Base-by-base conservation (phyloP, 2,888 invertebrate species). In the Salpingus planirostris region DNA sequence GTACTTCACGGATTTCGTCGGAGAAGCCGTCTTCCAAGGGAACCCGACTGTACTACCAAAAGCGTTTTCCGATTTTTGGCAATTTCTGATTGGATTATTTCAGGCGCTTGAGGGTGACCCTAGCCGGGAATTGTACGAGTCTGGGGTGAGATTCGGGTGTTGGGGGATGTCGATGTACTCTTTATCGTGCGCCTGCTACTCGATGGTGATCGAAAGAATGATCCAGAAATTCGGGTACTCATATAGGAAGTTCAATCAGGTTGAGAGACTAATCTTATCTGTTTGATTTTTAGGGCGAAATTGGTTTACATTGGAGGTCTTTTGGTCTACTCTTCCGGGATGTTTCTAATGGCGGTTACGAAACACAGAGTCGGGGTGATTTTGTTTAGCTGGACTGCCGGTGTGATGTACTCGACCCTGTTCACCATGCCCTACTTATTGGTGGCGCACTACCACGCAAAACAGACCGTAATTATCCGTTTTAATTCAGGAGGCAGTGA, bases 141-240 rank as follows among this genome's bases (percentile, higher is more conserved):
- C 82, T 21, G 96, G 96, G 0, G 91, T 96, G 0, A 74, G 93
- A 23, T 90, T 93, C 54, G 96, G 95, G 7, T 95, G 93, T 53
- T 89, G 90, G 83, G 93, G 92, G 13, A 96, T 96, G 95, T 85
- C 92, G 0, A 85, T 86, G 84, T 86, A 87, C 52, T 93, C 93
- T 0, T 62, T 95, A n/a, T 91, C 93, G 1, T 95, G 95, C 57
- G 86, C 93, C 8, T 78, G 88, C 54, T 96, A 96, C 64, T 95
- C 95, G 0, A 72, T 85, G 27, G 60, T 84, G 32, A 92, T 96
- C 37, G 93, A 95, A 60, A 81, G 70, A 57, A 74, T 95, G 6
- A 90, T 96, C 42, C 73, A 80, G 49, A 73, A 73, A 49, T 69
- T 74, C 50, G 74, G 76, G 80, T 80, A 60, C 65, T 67, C 43